These are phyloP conservation scores for Microtus montanus DNA, from an alignment of 2,113 vertebrate genomes.

Conservation along the genomic window DNA sequence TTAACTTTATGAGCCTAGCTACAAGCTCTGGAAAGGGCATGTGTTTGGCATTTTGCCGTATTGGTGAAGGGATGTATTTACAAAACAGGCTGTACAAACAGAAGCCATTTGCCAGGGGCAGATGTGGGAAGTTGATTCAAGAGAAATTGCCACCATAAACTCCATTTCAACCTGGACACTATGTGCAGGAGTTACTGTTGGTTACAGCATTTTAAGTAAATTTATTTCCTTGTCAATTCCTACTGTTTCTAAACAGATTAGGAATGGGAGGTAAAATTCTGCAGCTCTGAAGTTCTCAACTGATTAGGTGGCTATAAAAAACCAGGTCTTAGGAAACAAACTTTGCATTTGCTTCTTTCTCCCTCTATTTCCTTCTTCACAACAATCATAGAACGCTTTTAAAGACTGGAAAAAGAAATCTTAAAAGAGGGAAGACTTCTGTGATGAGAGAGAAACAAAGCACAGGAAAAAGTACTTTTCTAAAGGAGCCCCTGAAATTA, in stretches of 20 bases:
- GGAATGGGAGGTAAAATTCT: background rate
- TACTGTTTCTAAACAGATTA: constrained; percentile 22
- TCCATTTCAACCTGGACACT: constrained; percentile 33
- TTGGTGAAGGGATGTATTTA: constrained; percentile 65
- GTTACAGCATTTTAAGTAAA: constrained; percentile 59
- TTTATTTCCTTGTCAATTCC: constrained; percentile 39
- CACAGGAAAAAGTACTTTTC: background rate
- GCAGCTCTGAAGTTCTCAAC: constrained; percentile 39
- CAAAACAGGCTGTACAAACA: constrained; percentile 72
- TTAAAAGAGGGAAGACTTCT: background rate
- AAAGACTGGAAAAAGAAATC: background rate
- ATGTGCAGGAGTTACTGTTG: constrained; percentile 32
- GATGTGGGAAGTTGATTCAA: constrained; percentile 70
- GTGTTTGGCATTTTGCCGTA: constrained; percentile 49
- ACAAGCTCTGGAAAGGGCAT: background rate
- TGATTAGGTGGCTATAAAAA: constrained; percentile 7
- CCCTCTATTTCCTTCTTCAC: background rate
- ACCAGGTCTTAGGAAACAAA: background rate
- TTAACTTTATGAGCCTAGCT: constrained; percentile 62
- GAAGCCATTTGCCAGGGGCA: constrained; percentile 76
- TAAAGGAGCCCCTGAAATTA: constrained; percentile 7
- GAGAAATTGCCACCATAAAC: constrained; percentile 71
- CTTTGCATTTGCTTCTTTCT: background rate
- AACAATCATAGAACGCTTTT: background rate
- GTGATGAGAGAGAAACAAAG: background rate